Percentiles rank a stretch among this genome's conserved stretches.
These are phyloP conservation scores for Leucophenga montana DNA, from an alignment of 2,888 invertebrate genomes.

Conservation along the genomic window DNA sequence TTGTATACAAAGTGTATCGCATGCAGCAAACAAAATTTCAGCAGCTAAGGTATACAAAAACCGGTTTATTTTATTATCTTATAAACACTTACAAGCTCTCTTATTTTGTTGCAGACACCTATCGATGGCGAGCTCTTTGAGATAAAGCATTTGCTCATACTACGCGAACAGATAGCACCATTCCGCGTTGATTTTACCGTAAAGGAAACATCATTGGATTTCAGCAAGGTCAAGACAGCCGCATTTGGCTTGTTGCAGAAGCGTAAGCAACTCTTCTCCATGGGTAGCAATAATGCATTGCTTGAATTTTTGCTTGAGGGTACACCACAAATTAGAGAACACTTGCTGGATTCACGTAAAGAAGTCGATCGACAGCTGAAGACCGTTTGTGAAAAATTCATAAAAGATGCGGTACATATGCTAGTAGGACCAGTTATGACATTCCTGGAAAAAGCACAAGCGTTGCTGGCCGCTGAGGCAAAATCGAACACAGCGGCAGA, in stretches of 20 bases:
- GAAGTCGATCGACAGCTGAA: slow-evolving; percentile 96
- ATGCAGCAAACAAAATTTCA: slow-evolving; percentile 86
- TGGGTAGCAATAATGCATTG: slow-evolving; percentile 91
- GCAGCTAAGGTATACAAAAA: slow-evolving; percentile 76
- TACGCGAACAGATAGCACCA: slow-evolving; percentile 98
- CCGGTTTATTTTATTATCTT: not conserved
- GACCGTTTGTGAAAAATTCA: slow-evolving; percentile 90
- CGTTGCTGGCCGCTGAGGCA: slow-evolving; percentile 48
- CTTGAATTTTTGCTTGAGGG: slow-evolving; percentile 94
- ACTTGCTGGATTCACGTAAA: slow-evolving; percentile 93
- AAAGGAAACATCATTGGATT: slow-evolving; percentile 94
- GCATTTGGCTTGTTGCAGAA: slow-evolving; percentile 85
- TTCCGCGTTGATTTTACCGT: slow-evolving; percentile 96
- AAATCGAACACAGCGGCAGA: slow-evolving; percentile 20
- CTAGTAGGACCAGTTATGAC: slow-evolving; percentile 83
- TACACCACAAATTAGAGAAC: slow-evolving; percentile 93
- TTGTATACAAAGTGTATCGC: slow-evolving; percentile 91
- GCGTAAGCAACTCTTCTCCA: slow-evolving; percentile 88
- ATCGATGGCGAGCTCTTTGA: slow-evolving; percentile 97
- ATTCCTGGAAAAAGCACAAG: slow-evolving; percentile 82
- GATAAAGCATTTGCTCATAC: slow-evolving; percentile 96
- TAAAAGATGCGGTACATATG: slow-evolving; percentile 83
- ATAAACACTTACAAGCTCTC: not conserved
- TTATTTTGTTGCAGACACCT: slow-evolving; percentile 74
- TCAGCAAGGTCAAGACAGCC: slow-evolving; percentile 91